These are phyloP conservation scores for Melanotaenia nigrans DNA, from an alignment of 2,797 vertebrate genomes.

Conservation along the genomic window DNA sequence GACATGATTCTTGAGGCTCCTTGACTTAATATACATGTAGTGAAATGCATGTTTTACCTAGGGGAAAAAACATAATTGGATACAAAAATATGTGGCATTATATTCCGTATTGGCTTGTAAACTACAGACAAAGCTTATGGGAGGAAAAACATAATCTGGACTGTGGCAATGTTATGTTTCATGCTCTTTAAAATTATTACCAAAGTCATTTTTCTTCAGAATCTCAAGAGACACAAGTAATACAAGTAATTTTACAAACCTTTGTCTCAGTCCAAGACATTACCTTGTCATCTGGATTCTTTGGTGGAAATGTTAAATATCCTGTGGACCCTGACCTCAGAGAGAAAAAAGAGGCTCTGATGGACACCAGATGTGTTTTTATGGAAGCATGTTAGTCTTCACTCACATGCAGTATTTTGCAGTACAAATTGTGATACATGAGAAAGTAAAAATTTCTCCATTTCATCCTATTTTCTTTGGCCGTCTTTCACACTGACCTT, in stretches of 20 bases:
- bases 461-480: constrained; percentile 25
- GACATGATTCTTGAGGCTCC: constrained; percentile 50
- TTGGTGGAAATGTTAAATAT: constrained; percentile 74
- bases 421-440: constrained; percentile 29
- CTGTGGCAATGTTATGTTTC: constrained; percentile 46
- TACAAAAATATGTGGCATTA: constrained; percentile 42
- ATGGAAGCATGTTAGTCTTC: constrained; percentile 44
- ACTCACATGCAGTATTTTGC: constrained; percentile 31
- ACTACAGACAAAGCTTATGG: constrained; percentile 23
- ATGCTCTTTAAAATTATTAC: constrained; percentile 53
- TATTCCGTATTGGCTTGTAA: constrained; percentile 39
- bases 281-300: constrained; percentile 70
- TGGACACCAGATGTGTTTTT: constrained; percentile 70
- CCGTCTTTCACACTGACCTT: constrained; percentile 6
- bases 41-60: constrained; percentile 27
- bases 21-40: constrained; percentile 50
- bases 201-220: constrained; percentile 45
- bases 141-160: constrained; percentile 42
- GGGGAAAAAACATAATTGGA: constrained; percentile 35
- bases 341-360: constrained; percentile 37
- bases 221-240: constrained; percentile 54
- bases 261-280: constrained; percentile 60
- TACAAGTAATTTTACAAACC: constrained; percentile 64
- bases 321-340: constrained; percentile 56
- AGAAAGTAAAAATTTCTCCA: constrained; percentile 16